Evolutionary conservation across 2,888 invertebrate genomes (phyloP).

Genomic region (Archaeoteleia sp.): DNA sequence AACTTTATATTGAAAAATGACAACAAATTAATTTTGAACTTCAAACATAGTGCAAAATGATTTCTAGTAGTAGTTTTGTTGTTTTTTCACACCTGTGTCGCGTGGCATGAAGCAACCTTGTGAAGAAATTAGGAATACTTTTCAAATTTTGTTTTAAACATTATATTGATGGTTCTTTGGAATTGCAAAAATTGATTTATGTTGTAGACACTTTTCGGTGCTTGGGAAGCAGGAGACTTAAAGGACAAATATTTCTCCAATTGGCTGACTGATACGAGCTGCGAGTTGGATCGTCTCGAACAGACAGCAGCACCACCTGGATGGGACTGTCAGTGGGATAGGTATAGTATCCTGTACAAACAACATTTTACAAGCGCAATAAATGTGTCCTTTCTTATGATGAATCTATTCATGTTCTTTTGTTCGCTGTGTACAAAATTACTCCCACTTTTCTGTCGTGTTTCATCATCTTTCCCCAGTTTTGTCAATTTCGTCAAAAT

Average conservation of each 20-base stretch:
- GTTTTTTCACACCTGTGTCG: too few relatives aligned
- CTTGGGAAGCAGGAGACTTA: constrained; percentile 80
- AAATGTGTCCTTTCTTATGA: constrained; percentile 48
- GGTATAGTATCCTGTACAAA: constrained; percentile 77
- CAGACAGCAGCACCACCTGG: constrained; percentile 81
- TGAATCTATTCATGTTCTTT: constrained; percentile 36
- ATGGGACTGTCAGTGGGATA: constrained; percentile 85
- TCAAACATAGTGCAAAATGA: too few relatives aligned
- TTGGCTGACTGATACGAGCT: constrained; percentile 79
- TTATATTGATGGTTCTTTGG: constrained; percentile 14
- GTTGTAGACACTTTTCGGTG: constrained; percentile 79
- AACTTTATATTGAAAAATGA: too few relatives aligned
- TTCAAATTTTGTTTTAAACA: constrained; percentile 2
- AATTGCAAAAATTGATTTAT: constrained; percentile 10
- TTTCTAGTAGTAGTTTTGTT: too few relatives aligned
- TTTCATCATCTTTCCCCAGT: neutral
- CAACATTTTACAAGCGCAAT: constrained; percentile 39
- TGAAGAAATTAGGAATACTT: neutral
- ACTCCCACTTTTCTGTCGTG: constrained; percentile 17
- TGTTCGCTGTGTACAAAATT: constrained; percentile 34
- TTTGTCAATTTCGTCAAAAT: neutral
- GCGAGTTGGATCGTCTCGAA: constrained; percentile 80
- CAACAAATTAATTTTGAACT: too few relatives aligned
- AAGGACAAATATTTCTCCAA: constrained; percentile 78
- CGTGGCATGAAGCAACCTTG: too few relatives aligned